Evolutionary conservation across 2,113 vertebrate species (phyloP).

Genomic region (Oryzias javanicus): DNA sequence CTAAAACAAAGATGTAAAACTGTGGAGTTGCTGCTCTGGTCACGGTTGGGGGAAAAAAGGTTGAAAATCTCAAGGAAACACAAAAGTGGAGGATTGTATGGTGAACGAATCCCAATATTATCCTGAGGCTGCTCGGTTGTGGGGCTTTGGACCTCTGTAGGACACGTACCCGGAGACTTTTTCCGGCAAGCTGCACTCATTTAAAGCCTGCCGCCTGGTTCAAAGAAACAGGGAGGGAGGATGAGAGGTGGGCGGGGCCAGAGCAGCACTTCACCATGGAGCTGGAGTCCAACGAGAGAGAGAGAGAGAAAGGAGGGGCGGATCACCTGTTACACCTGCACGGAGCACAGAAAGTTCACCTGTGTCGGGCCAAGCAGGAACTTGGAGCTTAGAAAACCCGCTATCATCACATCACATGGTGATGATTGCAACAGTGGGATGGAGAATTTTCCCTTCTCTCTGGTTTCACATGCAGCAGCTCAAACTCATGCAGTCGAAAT

Average conservation of each 20-base stretch:
- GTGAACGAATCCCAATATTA: neutral
- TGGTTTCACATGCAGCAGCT: too few species aligned
- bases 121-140: neutral
- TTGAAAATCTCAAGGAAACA: slow-evolving; percentile 7
- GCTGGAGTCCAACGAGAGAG: slow-evolving; percentile 16
- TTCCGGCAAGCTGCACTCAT: slow-evolving; percentile 26
- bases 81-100: slow-evolving; percentile 12
- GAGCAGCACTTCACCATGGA: slow-evolving; percentile 57
- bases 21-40: too few species aligned
- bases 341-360: slow-evolving; percentile 1
- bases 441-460: too few species aligned
- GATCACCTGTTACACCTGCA: slow-evolving; percentile 18
- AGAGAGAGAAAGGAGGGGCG: slow-evolving; percentile 18
- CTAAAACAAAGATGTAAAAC: too few species aligned
- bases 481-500: too few species aligned
- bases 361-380: neutral
- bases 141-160: neutral
- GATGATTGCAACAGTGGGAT: too few species aligned
- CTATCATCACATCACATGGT: too few species aligned
- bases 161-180: neutral
- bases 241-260: slow-evolving; percentile 58
- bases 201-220: slow-evolving; percentile 26
- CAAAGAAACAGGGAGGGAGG: slow-evolving; percentile 7
- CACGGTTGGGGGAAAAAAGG: too few species aligned
- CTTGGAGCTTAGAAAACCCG: too few species aligned